A percentile compares a stretch with the other conserved stretches of the same genome.
Conservation (phyloP, 2,113 vertebrate genomes). For the Oryzias melastigma region DNA sequence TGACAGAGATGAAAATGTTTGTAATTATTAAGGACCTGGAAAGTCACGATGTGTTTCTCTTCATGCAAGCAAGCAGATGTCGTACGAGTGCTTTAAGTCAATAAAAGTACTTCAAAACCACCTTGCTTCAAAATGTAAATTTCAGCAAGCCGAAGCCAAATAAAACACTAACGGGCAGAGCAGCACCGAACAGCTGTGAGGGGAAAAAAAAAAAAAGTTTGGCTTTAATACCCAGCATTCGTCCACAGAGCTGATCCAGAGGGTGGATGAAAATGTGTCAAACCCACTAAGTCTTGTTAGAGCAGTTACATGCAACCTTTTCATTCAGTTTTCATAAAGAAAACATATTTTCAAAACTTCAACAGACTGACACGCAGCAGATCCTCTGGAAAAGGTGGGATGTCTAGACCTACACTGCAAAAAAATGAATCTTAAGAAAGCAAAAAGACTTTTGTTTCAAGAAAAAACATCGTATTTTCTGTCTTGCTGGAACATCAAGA, state of each 20-base stretch:
- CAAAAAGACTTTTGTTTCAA: too few species aligned
- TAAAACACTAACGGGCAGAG: constrained; percentile 72
- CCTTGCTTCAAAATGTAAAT: constrained; percentile 69
- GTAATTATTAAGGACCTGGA: constrained; percentile 57
- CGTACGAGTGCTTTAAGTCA: constrained; percentile 65
- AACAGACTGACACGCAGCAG: constrained; percentile 45
- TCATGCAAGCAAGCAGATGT: constrained; percentile 50
- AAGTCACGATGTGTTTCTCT: constrained; percentile 41
- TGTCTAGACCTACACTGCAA: background rate
- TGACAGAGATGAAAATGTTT: constrained; percentile 62
- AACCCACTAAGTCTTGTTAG: background rate
- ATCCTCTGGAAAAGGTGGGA: constrained; percentile 32
- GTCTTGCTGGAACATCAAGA: too few species aligned
- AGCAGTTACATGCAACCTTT: too few species aligned
- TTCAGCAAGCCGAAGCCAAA: constrained; percentile 67
- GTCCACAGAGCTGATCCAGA: constrained; percentile 46
- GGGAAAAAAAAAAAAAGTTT: constrained; percentile 27
- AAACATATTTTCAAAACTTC: constrained; percentile 36
- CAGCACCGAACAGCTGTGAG: constrained; percentile 78
- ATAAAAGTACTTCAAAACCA: constrained; percentile 63
- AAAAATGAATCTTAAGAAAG: too few species aligned
- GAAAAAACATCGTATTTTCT: too few species aligned
- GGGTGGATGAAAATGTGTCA: constrained; percentile 20
- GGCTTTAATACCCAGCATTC: too few species aligned
- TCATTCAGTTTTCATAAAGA: constrained; percentile 18